Base-by-base conservation (phyloP, 2,797 vertebrate species). In the Melanogrammus aeglefinus region DNA sequence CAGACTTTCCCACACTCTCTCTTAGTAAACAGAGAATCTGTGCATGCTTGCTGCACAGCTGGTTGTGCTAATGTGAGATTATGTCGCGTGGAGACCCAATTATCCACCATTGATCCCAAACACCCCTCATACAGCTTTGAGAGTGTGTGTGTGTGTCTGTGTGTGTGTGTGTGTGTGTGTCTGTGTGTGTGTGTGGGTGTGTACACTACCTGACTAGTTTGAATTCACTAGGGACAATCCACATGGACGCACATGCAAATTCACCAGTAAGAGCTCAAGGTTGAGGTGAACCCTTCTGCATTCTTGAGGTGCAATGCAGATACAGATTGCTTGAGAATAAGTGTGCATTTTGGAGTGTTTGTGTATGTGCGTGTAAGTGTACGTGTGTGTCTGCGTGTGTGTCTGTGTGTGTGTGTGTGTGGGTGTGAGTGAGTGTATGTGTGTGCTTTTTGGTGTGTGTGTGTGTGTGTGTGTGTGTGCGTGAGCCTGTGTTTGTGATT, bases 51-150 rank as follows among this genome's bases (percentile, higher is more conserved):
- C 86, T 88, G 77, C 83, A 90, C 91, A 91, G 84, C 89, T 91
- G 88, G 77, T 77, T 84, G 39, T 76, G 80, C 85, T 91, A 88
- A 91, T 91, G 86, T 91, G 87, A 89, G 88, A 91, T 90, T 91
- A 92, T 86, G 87, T 89, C 77, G 86, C 86, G 79, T 90, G 87
- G 87, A 92, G 90, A 92, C 88, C 87, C 86, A 92, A 89, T 91
- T 91, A 92, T 90, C 86, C 86, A 87, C 86, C 90, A 88, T 83
- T 91, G 88, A 92, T 91, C 90, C 82, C 76, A 87, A 87, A 83
- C 82, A 87, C 86, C 81, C 77, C 78, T 79, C 79, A 84, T 81
- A 81, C 81, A 83, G 81, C 84, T 84, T 81, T 82, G 75, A 84
- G 82, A 82, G 81, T 76, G 76, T 77, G 79, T 4, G 5, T 79